Evolutionary conservation across 2,113 vertebrate species (phyloP).

Genomic region (Brachypteracias leptosomus): DNA sequence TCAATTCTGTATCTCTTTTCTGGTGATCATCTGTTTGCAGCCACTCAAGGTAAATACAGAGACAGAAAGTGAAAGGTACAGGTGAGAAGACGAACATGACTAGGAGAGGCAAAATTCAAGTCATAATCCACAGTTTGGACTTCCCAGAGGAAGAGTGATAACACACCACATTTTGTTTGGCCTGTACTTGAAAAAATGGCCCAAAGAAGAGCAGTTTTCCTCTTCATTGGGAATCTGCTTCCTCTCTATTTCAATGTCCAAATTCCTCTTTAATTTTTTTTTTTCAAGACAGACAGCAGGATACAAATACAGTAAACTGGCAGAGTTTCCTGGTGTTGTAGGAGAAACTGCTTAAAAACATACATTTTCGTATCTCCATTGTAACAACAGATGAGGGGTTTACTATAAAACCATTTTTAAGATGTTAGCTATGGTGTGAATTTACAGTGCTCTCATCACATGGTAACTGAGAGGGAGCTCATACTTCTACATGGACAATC

Average conservation of each 20-base stretch:
- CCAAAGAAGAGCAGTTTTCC: neutral
- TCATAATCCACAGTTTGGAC: neutral
- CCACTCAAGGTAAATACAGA: neutral
- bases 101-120: neutral
- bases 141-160: neutral
- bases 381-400: neutral
- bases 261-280: neutral
- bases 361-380: neutral
- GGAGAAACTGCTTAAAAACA: neutral
- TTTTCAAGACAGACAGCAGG: neutral
- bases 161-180: neutral
- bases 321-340: neutral
- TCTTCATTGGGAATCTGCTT: neutral
- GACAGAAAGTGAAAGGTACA: neutral
- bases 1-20: neutral
- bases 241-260: neutral
- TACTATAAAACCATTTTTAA: neutral
- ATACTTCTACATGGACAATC: neutral
- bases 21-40: neutral
- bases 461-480: neutral
- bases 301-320: neutral
- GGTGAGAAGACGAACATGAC: neutral
- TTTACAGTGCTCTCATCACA: neutral
- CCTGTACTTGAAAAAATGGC: neutral
- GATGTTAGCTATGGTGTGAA: neutral